Evolutionary conservation across 2,888 invertebrate genomes (phyloP).

Genomic region (Agrotis puta): DNA sequence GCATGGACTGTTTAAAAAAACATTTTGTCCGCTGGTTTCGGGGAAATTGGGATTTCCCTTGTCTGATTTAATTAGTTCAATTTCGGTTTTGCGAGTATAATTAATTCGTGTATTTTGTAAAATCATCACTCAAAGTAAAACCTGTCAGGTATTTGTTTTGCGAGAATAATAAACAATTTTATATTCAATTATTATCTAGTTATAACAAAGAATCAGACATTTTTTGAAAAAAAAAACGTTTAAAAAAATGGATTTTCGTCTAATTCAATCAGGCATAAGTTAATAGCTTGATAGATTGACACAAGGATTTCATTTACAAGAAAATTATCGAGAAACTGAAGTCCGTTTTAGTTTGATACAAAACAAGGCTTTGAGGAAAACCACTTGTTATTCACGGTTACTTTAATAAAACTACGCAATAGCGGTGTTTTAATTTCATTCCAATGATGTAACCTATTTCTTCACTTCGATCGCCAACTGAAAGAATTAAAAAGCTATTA

Average conservation of each 20-base stretch:
- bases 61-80: conserved; percentile 57
- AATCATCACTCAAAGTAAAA: conserved; percentile 6
- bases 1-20: conserved; percentile 51
- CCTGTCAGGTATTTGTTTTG: background rate
- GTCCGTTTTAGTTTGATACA: conserved; percentile 10
- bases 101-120: conserved; percentile 46
- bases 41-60: conserved; percentile 50
- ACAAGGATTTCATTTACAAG: conserved; percentile 31
- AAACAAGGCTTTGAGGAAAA: conserved; percentile 10
- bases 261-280: conserved; percentile 1
- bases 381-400: background rate
- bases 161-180: background rate
- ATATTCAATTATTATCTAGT: background rate
- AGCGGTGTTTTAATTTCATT: conserved; percentile 33
- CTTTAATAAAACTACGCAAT: conserved; percentile 1
- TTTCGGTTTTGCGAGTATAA: conserved; percentile 50
- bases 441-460: conserved; percentile 47
- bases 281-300: conserved; percentile 24
- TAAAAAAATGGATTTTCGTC: conserved; percentile 4
- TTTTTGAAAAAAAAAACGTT: conserved; percentile 7
- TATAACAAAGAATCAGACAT: background rate
- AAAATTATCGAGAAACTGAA: conserved; percentile 19
- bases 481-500: conserved; percentile 80
- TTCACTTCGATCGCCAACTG: conserved; percentile 71
- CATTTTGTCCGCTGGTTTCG: conserved; percentile 51